Evolutionary conservation across 2,797 vertebrate genomes (phyloP).

Genomic region (Myiothlypis coronata): DNA sequence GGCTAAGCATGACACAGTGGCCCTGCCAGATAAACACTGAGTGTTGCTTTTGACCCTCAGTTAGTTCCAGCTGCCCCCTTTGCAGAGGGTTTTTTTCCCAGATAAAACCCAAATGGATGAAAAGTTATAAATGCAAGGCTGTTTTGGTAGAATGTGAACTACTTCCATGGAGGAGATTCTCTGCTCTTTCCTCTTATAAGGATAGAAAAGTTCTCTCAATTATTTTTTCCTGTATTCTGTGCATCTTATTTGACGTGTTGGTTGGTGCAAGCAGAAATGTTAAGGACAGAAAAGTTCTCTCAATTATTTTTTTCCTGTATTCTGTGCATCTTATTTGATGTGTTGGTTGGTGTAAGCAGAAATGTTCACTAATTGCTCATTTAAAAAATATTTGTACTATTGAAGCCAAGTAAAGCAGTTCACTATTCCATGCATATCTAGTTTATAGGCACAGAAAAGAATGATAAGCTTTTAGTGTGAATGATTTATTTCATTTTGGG

Average conservation of each 20-base stretch:
- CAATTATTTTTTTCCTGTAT: background rate
- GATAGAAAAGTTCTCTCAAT: background rate
- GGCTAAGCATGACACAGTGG: background rate
- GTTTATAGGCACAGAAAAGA: background rate
- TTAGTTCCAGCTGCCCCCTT: background rate
- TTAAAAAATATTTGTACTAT: background rate
- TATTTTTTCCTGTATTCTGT: background rate
- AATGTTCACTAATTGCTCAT: background rate
- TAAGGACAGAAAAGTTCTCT: background rate
- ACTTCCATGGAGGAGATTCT: background rate
- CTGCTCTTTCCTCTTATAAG: background rate
- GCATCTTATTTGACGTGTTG: background rate
- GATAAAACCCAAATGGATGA: background rate
- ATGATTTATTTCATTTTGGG: background rate
- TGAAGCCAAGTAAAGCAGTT: background rate
- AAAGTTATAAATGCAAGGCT: background rate
- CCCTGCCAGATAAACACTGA: conserved; percentile 12
- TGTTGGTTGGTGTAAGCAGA: background rate
- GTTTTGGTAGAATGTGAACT: background rate
- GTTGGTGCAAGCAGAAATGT: background rate
- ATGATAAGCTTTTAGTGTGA: background rate
- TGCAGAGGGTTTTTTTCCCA: background rate
- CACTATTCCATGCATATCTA: background rate
- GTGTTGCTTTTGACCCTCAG: background rate
- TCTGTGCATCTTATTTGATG: background rate